Base-by-base conservation (phyloP, 2,888 invertebrate species). In the Reticulitermes lucifugus region DNA sequence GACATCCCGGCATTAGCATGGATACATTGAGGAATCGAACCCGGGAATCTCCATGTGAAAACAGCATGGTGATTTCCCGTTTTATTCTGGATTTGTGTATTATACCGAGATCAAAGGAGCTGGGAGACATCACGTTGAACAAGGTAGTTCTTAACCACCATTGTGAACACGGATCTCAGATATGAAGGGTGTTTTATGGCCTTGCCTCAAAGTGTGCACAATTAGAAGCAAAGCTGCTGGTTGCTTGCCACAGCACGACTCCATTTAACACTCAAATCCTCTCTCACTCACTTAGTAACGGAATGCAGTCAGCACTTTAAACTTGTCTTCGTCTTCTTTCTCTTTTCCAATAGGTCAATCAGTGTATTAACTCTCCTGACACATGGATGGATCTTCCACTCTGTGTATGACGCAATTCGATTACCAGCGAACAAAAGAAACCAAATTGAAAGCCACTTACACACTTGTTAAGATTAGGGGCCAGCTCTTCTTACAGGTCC, bases 371-470 rank as follows among this genome's bases (percentile, higher is more conserved):
- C 77, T 71, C 51, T 65, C 59, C 51, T 84, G 84, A 80, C 84
- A 55, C 29, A 41, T 60, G 55, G 55, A 51, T 51, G 60, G 29
- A 46, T 60, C 22, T 75, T 75, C 75, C 25, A 46, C 51, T 51
- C 82, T 46, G 46, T 46, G 46, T 46, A 77, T 82, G 82, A 83
- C 77, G 83, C 83, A 83, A 83, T 77, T 85, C 83, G 83, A 85
- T 85, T 85, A 83, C 65, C 21, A n/a, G 59, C 60, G 46, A 80
- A 35, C 59, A 55, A 60, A 80, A 80, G 60, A 73, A 84, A 80
- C 81, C 70, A 83, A 85, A 85, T 83, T 85, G 85, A 85, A 85
- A 85, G 85, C 83, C 85, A 85, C 83, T 85, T 85, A 85, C 71
- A 79, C 83, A 85, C 83, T 85, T 85, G 83, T 85, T 85, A 83